Evolutionary conservation across 2,113 vertebrate species (phyloP), one percentile per base, ranked within the genome.

Genomic region (Burhinus oedicnemus): DNA sequence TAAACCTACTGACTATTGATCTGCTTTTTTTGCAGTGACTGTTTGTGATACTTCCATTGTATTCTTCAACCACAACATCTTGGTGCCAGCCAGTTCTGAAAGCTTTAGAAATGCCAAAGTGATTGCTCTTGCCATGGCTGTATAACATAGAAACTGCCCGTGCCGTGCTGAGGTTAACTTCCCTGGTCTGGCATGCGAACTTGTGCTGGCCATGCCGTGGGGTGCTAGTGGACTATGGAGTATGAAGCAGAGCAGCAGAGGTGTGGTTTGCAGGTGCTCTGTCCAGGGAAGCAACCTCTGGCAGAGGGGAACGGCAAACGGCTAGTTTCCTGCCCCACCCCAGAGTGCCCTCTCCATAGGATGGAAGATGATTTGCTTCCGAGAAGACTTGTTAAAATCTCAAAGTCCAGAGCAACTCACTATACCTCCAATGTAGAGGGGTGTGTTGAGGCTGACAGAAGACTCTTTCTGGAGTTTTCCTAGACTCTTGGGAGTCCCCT

Each of bases 351-450:
- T 34, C n/a, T 47, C 87, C 22, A 3, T 2, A 42, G 54, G 17
- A 58, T 44, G 11, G 47, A 74, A 87, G 22, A 51, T 45, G 1
- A 66, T 77, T 82, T 91, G 38, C 16, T 89, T 72, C 64, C 55
- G 27, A 66, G 34, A 74, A 77, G 23, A 83, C 6, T 12, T 10
- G 10, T 30, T 71, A 91, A 81, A 70, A 64, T 44, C n/a, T 62
- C 65, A 22, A 51, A 69, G 58, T 51, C 80, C 36, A 68, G 40
- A 87, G 57, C 44, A 88, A 87, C 21, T 90, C 74, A 75, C 29
- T 87, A 58, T 97, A 99, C 99, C 99, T 98, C 99, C 99, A 40
- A 99, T 99, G 97, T 99, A 99, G 61, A 99, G 99, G 22, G 99
- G 99, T 21, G 99, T 99, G 97, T 98, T 99, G 97, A 98, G 98